These are phyloP conservation scores for Cenopis cana DNA, from an alignment of 2,888 invertebrate genomes.

Conservation along the genomic window DNA sequence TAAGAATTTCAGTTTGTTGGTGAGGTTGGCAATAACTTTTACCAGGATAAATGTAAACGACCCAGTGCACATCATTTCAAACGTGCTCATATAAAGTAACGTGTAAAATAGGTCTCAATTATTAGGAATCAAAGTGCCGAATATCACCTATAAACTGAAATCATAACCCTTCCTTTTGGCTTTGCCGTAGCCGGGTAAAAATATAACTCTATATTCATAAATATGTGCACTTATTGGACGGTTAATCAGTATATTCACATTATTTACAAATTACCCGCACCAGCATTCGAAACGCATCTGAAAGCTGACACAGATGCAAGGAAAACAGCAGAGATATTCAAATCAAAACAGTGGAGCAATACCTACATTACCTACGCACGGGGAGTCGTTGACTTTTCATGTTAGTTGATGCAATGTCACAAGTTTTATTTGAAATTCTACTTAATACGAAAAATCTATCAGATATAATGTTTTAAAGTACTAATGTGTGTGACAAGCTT, in stretches of 20 bases:
- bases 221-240: background rate
- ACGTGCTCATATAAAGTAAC: too few relatives aligned
- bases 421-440: background rate
- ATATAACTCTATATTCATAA: background rate
- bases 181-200: too few relatives aligned
- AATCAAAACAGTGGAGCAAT: conserved; percentile 15
- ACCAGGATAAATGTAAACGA: too few relatives aligned
- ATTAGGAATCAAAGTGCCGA: too few relatives aligned
- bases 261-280: conserved; percentile 5
- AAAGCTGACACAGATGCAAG: conserved; percentile 14
- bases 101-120: too few relatives aligned
- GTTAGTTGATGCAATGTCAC: background rate
- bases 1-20: too few relatives aligned
- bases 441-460: background rate
- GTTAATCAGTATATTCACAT: background rate
- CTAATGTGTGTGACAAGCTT: background rate
- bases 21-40: too few relatives aligned
- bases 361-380: background rate
- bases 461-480: too few relatives aligned
- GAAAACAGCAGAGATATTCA: conserved; percentile 12
- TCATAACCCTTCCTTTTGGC: too few relatives aligned
- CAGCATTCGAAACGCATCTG: background rate
- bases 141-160: too few relatives aligned
- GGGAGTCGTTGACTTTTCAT: conserved; percentile 15
- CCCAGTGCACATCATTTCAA: too few relatives aligned